Evolutionary conservation across 2,797 vertebrate species (phyloP).

Genomic region (Carapus acus): DNA sequence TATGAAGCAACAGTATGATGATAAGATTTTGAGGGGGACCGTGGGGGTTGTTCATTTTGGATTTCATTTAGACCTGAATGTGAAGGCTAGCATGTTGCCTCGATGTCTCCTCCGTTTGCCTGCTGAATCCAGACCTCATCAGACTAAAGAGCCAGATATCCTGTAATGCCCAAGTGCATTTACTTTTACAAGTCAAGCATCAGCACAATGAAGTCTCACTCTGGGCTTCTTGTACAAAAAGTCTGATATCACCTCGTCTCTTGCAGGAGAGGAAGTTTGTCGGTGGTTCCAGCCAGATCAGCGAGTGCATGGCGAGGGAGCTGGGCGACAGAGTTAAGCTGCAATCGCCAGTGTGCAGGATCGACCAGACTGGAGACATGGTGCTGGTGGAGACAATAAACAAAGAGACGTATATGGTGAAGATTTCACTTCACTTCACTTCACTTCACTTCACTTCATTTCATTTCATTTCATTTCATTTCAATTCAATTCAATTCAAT

Average conservation of each 20-base stretch:
- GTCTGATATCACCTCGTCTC: too few relatives aligned
- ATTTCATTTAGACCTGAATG: not conserved
- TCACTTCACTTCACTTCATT: too few relatives aligned
- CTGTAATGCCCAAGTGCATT: too few relatives aligned
- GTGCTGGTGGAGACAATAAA: constrained; percentile 84
- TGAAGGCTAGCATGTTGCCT: not conserved
- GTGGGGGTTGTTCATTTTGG: not conserved
- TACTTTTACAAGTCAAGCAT: not conserved
- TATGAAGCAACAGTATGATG: too few relatives aligned
- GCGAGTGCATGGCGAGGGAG: constrained; percentile 79
- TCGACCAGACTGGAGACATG: constrained; percentile 81
- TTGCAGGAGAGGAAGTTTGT: constrained; percentile 91
- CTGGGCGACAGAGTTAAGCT: constrained; percentile 84
- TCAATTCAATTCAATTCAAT: too few relatives aligned
- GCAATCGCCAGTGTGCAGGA: constrained; percentile 78
- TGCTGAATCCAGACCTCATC: constrained; percentile 12
- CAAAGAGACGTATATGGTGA: constrained; percentile 80
- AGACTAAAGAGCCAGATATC: not conserved
- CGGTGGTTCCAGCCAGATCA: constrained; percentile 88
- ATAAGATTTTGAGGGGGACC: too few relatives aligned
- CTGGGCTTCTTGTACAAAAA: too few relatives aligned
- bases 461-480: too few relatives aligned
- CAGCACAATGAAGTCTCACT: not conserved
- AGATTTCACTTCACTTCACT: not conserved
- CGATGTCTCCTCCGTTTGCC: not conserved